phyloP scores from a whole-genome alignment of 2,113 vertebrate species.

The Rhipidura dahli region DNA sequence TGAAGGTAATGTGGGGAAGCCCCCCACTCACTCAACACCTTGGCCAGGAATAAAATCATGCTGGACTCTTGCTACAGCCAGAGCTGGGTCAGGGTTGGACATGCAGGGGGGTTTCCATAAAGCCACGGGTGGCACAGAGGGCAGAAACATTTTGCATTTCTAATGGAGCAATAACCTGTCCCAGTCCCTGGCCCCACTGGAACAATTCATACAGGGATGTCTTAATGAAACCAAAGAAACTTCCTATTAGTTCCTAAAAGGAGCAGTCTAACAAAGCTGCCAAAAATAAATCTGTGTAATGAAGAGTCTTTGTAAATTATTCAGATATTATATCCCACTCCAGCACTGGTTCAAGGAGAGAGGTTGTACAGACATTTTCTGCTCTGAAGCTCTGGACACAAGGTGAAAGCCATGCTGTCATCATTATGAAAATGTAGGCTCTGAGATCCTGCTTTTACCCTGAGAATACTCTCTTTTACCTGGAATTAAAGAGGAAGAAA shows the following conservation, averaged over 20 bases:
- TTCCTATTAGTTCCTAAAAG: constrained; percentile 16
- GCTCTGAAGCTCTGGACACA: not conserved
- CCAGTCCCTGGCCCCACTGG: not conserved
- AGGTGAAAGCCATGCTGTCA: not conserved
- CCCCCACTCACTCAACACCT: too few species aligned
- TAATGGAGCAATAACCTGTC: not conserved
- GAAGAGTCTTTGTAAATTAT: constrained; percentile 58
- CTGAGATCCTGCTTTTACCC: not conserved
- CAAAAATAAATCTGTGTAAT: constrained; percentile 55
- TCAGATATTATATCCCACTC: constrained; percentile 1
- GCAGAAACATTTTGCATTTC: not conserved
- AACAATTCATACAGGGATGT: not conserved
- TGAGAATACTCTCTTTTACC: not conserved
- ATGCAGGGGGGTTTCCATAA: not conserved
- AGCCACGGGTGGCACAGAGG: not conserved
- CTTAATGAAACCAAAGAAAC: not conserved
- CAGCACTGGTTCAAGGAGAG: not conserved
- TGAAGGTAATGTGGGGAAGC: not conserved
- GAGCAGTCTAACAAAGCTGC: constrained; percentile 23
- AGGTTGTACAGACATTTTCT: not conserved
- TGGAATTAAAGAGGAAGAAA: not conserved
- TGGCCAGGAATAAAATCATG: not conserved
- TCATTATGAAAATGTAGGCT: not conserved
- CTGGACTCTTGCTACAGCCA: not conserved
- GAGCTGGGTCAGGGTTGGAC: not conserved